These are phyloP conservation scores for Hycleus cichorii DNA, from an alignment of 1,140 invertebrate species.

Conservation along the genomic window DNA sequence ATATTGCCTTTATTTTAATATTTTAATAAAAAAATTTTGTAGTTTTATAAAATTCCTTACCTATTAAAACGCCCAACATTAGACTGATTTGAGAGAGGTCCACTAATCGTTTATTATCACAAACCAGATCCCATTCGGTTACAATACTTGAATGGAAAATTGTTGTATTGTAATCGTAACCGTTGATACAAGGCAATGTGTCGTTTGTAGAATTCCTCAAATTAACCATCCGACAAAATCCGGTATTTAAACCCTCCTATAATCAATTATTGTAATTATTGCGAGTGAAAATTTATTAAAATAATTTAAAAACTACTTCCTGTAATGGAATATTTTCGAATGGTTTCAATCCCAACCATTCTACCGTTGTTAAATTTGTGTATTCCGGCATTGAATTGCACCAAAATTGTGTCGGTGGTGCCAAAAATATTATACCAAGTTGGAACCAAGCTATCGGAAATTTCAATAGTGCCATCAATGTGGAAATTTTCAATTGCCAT, in stretches of 20 bases:
- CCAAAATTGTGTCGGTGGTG: conserved; percentile 52
- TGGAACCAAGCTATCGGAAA: conserved; percentile 62
- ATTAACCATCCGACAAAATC: conserved; percentile 20
- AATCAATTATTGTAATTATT: not conserved
- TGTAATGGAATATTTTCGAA: conserved; percentile 1
- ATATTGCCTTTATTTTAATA: conserved; percentile 43
- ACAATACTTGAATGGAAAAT: conserved; percentile 44
- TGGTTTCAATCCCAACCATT: conserved; percentile 10
- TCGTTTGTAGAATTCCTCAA: not conserved
- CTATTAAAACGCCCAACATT: conserved; percentile 46
- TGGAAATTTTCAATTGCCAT: conserved; percentile 61
- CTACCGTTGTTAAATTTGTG: conserved; percentile 19
- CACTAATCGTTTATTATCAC: conserved; percentile 41
- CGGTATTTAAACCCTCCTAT: conserved; percentile 22
- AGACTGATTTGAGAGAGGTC: conserved; percentile 46
- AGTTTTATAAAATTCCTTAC: conserved; percentile 23
- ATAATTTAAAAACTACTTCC: conserved; percentile 5
- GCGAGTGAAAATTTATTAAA: not conserved
- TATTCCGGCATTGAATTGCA: conserved; percentile 46
- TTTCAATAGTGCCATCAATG: conserved; percentile 57
- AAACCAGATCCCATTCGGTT: conserved; percentile 48
- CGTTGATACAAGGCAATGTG: conserved; percentile 25
- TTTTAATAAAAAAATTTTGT: not conserved
- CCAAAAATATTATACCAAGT: conserved; percentile 57
- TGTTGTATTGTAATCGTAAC: conserved; percentile 45